Conservation (phyloP, 2,113 vertebrate species). For the Hyla sarda region DNA sequence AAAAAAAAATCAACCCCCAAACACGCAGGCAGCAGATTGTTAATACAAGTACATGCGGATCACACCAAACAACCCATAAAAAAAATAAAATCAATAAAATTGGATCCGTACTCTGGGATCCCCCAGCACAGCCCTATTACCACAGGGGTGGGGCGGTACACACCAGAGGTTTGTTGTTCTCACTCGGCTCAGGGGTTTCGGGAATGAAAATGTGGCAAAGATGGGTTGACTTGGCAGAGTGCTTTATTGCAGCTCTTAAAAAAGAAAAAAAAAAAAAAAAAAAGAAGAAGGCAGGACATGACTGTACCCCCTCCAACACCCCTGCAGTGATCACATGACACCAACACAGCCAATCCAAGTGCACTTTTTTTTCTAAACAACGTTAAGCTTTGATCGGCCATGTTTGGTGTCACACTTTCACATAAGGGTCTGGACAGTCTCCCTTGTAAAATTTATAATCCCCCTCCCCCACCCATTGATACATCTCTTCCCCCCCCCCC, state of each 20-base stretch:
- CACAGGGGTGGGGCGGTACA: neutral
- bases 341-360: constrained; percentile 25
- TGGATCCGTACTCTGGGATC: too few species aligned
- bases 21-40: neutral
- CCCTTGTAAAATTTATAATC: neutral
- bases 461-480: neutral
- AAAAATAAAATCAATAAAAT: too few species aligned
- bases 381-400: neutral
- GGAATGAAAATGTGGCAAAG: constrained; percentile 35
- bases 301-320: neutral
- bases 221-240: constrained; percentile 25
- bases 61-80: neutral
- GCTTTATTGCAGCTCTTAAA: constrained; percentile 59
- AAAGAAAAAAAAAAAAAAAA: too few species aligned
- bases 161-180: neutral
- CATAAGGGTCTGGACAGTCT: neutral
- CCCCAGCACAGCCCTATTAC: neutral
- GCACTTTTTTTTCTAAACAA: constrained; percentile 3
- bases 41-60: neutral
- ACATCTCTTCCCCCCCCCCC: neutral
- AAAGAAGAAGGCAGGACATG: constrained; percentile 50
- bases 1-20: neutral
- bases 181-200: neutral
- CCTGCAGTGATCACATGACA: constrained; percentile 27
- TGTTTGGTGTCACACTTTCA: neutral